Base-by-base conservation (phyloP, 2,113 vertebrate species). In the Eupsittula cactorum region DNA sequence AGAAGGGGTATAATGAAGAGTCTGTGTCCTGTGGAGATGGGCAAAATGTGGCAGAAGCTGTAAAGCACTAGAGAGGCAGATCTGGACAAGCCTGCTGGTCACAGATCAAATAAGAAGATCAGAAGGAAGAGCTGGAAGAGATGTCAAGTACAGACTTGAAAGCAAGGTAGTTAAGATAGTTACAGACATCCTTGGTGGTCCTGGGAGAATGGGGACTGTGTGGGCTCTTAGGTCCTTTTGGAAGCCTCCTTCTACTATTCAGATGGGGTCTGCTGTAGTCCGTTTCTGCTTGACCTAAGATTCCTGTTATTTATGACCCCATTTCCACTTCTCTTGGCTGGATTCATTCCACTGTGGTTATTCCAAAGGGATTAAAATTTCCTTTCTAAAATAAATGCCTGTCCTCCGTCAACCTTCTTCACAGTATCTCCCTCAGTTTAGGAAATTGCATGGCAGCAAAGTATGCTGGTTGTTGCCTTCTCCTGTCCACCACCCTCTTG, bases 331-430 rank as follows among this genome's bases (percentile, higher is more conserved):
- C 27, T 92, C 12, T 84, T 85, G 63, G 71, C 37, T 85, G 70
- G 67, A 82, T 83, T 76, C 33, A 53, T 95, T 91, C 68, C 65
- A 81, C 71, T 93, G 64, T 91, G 68, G 78, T 74, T 71, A 90
- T 91, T 94, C 76, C 69, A 79, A 91, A n/a, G 29, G 71, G 75
- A 91, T 84, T 92, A 65, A 93, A 41, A 86, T 82, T 97, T 92
- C 87, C 59, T 90, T 90, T 86, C 78, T 68, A 68, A 96, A 94
- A 94, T 90, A 92, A 90, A 96, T 86, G n/a, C 14, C 35, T 78
- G 60, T 67, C 49, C 68, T 95, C 39, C 77, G 69, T 76, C 89
- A 93, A 21, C 76, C 59, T 75, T 64, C 60, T 70, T 95, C 35
- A 47, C 80, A 78, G 42, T 57, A 75, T 86, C 52, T 5, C 6